phyloP scores from a whole-genome alignment of 2,888 invertebrate genomes.

The Orthosia gracilis region DNA sequence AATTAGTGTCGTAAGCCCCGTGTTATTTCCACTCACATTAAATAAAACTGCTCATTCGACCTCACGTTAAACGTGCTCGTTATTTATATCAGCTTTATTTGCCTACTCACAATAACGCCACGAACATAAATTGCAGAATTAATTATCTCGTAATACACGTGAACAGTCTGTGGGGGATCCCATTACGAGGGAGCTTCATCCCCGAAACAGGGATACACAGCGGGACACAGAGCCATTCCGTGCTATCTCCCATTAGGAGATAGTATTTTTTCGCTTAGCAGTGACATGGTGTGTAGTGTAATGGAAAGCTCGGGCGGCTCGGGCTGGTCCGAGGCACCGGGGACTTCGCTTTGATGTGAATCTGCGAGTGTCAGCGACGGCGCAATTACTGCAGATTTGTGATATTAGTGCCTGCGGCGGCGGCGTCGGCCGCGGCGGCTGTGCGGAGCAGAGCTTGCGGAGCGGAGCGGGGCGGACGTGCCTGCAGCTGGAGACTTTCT shows the following conservation, averaged over 20 bases:
- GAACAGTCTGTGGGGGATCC: constrained; percentile 30
- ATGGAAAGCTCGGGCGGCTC: constrained; percentile 30
- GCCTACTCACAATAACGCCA: constrained; percentile 20
- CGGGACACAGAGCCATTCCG: constrained; percentile 12
- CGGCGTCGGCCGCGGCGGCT: constrained; percentile 39
- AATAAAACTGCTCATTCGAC: background rate
- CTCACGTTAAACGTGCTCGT: constrained; percentile 9
- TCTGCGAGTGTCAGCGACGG: constrained; percentile 48
- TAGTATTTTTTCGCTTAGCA: constrained; percentile 14
- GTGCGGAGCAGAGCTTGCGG: background rate
- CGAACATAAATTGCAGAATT: constrained; percentile 42
- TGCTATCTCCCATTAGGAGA: constrained; percentile 6
- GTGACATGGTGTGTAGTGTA: constrained; percentile 17
- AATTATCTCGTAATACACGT: constrained; percentile 40
- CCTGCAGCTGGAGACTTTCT: background rate
- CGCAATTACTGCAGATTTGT: constrained; percentile 66
- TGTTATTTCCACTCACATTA: constrained; percentile 3
- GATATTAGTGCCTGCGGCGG: constrained; percentile 59
- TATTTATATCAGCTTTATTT: constrained; percentile 28
- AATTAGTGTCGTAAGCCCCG: background rate
- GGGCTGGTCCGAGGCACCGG: constrained; percentile 9
- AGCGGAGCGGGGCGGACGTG: background rate
- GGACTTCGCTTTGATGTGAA: constrained; percentile 51
- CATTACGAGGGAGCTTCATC: constrained; percentile 12
- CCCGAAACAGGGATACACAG: background rate